phyloP scores from a whole-genome alignment of 2,888 invertebrate genomes.

The Tineola bisselliella region DNA sequence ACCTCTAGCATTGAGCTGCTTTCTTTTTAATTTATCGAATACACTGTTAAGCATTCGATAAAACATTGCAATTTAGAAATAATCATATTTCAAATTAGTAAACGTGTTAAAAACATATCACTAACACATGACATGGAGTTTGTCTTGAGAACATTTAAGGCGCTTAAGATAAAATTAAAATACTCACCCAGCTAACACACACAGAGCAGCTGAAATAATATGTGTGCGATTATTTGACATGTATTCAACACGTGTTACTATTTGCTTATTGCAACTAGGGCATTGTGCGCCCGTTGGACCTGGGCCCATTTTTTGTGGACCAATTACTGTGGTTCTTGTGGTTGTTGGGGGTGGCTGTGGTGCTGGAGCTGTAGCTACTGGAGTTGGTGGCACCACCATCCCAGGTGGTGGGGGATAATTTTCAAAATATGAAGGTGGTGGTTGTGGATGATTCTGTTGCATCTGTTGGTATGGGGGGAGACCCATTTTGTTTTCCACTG shows the following conservation, averaged over 20 bases:
- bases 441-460: conserved; percentile 41
- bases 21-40: too few relatives aligned
- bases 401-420: conserved; percentile 46
- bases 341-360: conserved; percentile 34
- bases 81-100: too few relatives aligned
- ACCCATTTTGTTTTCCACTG: conserved; percentile 65
- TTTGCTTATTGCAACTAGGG: conserved; percentile 44
- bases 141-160: background rate
- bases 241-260: conserved; percentile 51
- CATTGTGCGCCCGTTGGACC: conserved; percentile 53
- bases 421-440: conserved; percentile 57
- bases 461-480: conserved; percentile 55
- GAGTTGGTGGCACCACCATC: conserved; percentile 30
- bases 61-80: too few relatives aligned
- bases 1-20: too few relatives aligned
- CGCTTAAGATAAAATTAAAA: background rate
- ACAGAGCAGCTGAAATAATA: conserved; percentile 53
- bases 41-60: too few relatives aligned
- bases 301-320: conserved; percentile 40
- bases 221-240: conserved; percentile 58
- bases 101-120: too few relatives aligned
- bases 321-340: conserved; percentile 18
- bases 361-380: conserved; percentile 39
- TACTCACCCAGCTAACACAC: conserved; percentile 52
- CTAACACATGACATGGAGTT: too few relatives aligned